Evolutionary conservation across 2,888 invertebrate genomes (phyloP).

Genomic region (Gisinianus flammeolus): DNA sequence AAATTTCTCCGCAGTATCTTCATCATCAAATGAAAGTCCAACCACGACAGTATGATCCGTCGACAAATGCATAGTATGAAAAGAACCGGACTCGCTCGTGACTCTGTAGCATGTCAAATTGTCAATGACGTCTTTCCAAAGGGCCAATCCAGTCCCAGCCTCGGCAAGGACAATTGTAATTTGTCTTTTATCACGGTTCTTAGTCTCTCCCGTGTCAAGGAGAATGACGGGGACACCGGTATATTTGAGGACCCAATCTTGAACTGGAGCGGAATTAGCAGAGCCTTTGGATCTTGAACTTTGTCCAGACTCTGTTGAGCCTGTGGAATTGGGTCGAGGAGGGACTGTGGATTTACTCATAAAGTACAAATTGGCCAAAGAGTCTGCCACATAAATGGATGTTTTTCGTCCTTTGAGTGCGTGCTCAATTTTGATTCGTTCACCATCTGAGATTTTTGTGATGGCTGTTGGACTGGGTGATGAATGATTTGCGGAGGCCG

Average conservation of each 20-base stretch:
- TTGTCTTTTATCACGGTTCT: constrained; percentile 71
- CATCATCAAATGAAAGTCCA: constrained; percentile 80
- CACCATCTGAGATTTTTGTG: constrained; percentile 65
- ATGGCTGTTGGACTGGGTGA: constrained; percentile 41
- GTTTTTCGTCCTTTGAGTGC: constrained; percentile 79
- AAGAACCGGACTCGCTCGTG: constrained; percentile 68
- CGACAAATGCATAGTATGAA: constrained; percentile 82
- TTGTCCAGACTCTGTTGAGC: constrained; percentile 46
- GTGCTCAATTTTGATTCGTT: constrained; percentile 73
- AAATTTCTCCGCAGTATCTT: constrained; percentile 74
- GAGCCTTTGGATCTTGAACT: constrained; percentile 9
- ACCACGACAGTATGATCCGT: constrained; percentile 77
- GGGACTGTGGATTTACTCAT: constrained; percentile 63
- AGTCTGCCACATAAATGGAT: constrained; percentile 76
- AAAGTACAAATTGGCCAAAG: constrained; percentile 75
- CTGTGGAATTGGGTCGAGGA: constrained; percentile 50
- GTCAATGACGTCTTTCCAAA: constrained; percentile 82
- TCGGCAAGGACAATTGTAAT: constrained; percentile 77
- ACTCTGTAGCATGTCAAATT: constrained; percentile 73
- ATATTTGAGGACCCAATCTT: constrained; percentile 73
- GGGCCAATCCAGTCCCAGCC: constrained; percentile 78
- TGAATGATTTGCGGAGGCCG: constrained; percentile 42
- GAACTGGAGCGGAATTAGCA: constrained; percentile 59
- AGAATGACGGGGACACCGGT: constrained; percentile 81
- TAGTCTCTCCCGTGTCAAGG: constrained; percentile 76